Percentiles rank a stretch among this genome's conserved stretches.
Conservation (phyloP, 2,113 vertebrate genomes). For the Colinus virginianus region DNA sequence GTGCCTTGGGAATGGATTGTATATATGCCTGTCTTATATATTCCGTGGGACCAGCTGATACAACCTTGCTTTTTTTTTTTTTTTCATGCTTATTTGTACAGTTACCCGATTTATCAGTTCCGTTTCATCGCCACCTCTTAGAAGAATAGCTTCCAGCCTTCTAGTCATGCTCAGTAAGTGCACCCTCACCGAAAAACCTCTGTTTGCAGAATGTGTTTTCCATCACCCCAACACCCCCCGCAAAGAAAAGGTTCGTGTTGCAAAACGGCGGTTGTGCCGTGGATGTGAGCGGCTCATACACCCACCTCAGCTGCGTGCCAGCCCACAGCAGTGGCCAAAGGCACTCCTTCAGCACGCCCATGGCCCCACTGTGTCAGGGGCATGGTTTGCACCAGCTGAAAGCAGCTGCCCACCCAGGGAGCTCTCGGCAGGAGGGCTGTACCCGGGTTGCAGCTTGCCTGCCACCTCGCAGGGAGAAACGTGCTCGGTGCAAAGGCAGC, state of each 20-base stretch:
- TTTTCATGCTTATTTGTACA: background rate
- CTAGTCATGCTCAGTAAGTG: background rate
- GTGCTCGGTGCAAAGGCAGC: accelerated
- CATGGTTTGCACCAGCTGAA: accelerated
- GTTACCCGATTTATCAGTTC: background rate
- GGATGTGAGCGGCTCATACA: accelerated
- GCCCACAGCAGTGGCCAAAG: background rate
- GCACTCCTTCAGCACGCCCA: accelerated
- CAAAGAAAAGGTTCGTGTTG: background rate
- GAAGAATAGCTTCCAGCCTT: constrained; percentile 11
- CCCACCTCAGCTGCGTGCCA: accelerated
- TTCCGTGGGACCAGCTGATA: background rate
- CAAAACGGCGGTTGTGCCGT: accelerated
- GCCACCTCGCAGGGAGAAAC: background rate
- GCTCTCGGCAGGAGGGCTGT: accelerated
- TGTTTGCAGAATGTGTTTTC: background rate
- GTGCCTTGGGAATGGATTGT: background rate
- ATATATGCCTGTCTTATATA: background rate
- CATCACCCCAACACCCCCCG: accelerated
- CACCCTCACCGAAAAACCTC: background rate
- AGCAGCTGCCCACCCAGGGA: accelerated
- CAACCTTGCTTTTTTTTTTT: background rate
- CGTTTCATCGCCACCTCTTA: constrained; percentile 18
- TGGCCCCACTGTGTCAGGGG: accelerated
- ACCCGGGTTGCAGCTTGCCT: background rate